Conservation (phyloP, 1,140 invertebrate species). For the Reticulitermes speratus region DNA sequence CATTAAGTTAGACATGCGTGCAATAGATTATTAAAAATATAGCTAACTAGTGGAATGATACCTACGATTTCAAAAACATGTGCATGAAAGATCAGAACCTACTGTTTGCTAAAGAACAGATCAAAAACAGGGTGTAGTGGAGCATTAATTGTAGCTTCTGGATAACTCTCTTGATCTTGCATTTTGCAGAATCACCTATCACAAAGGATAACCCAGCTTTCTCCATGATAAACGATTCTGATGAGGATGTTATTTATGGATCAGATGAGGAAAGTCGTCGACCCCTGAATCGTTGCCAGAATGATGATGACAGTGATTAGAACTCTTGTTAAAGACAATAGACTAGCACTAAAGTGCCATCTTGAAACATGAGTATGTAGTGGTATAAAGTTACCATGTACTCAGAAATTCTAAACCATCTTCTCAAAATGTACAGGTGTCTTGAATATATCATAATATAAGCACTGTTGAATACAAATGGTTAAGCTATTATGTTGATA, state of each 20-base stretch:
- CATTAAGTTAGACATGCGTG: too few species aligned
- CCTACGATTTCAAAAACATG: too few species aligned
- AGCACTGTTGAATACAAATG: neutral
- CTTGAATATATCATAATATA: neutral
- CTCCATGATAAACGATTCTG: conserved; percentile 98
- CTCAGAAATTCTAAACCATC: neutral
- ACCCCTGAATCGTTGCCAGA: conserved; percentile 65
- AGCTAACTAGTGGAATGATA: too few species aligned
- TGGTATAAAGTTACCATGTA: neutral
- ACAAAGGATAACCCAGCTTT: conserved; percentile 97
- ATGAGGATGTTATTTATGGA: conserved; percentile 95
- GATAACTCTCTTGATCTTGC: too few species aligned
- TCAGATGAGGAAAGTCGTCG: conserved; percentile 84
- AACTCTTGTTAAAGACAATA: neutral
- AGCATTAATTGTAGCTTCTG: too few species aligned
- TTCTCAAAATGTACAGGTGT: neutral
- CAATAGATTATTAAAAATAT: too few species aligned
- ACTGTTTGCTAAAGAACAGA: too few species aligned
- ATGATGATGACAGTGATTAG: conserved; percentile 69
- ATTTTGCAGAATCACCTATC: conserved; percentile 57
- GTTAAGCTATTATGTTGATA: neutral
- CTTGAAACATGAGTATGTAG: neutral
- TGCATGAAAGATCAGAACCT: neutral
- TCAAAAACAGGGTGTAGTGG: too few species aligned
- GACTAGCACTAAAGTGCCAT: neutral